These are phyloP conservation scores for Papilio polytes DNA, from an alignment of 1,140 invertebrate species.

Conservation along the genomic window DNA sequence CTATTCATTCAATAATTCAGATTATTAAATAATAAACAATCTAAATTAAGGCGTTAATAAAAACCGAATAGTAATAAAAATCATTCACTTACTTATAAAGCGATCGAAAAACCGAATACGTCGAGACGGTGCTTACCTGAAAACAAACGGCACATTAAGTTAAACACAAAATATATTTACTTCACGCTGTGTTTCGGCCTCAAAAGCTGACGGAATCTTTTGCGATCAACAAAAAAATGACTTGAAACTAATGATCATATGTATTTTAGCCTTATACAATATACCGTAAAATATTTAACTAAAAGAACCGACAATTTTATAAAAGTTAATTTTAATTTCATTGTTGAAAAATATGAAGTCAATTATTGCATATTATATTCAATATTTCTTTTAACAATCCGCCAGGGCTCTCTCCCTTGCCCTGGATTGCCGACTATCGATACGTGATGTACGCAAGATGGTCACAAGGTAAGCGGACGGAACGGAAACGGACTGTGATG, in stretches of 20 bases:
- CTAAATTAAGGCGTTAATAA: neutral
- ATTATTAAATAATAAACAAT: neutral
- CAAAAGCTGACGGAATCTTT: neutral
- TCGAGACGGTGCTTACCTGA: slow-evolving; percentile 13
- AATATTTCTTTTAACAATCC: no score
- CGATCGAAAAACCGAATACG: neutral
- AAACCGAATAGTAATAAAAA: neutral
- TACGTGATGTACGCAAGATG: no score
- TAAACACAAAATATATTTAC: slow-evolving; percentile 2
- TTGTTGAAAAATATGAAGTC: no score
- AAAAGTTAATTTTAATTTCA: neutral
- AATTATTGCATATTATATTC: no score
- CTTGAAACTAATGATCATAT: slow-evolving; percentile 11
- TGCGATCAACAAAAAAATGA: neutral
- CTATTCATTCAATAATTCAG: no score
- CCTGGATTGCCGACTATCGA: no score
- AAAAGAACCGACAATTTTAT: neutral
- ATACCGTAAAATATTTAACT: neutral
- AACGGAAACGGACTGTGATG: no score
- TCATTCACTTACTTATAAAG: slow-evolving; percentile 13
- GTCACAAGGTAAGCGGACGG: no score
- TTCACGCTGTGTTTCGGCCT: neutral
- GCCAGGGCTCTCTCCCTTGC: no score
- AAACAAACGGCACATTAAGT: slow-evolving; percentile 19
- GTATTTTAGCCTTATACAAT: neutral